Conservation (phyloP, 2,888 invertebrate species). For the Plutella xylostella region DNA sequence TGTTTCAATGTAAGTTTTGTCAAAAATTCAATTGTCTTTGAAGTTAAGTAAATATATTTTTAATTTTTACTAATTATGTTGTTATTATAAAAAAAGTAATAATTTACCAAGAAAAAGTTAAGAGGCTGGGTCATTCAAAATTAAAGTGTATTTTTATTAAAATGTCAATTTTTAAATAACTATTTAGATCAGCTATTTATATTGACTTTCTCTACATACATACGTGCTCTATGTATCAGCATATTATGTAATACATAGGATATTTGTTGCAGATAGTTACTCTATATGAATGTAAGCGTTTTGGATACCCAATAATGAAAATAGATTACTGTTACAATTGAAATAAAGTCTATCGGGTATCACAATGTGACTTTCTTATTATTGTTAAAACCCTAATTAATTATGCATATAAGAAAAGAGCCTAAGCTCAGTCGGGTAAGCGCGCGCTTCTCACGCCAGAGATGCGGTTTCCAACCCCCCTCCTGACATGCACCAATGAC, state of each 20-base stretch:
- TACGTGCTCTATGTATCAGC: slow-evolving; percentile 35
- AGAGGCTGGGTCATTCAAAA: slow-evolving; percentile 35
- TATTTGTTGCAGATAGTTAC: slow-evolving; percentile 28
- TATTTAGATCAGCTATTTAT: slow-evolving; percentile 18
- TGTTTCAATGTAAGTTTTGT: too few species aligned
- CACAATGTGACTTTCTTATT: slow-evolving; percentile 25
- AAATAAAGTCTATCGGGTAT: slow-evolving; percentile 49
- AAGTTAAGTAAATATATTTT: neutral
- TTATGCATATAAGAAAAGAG: too few species aligned
- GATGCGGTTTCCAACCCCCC: too few species aligned
- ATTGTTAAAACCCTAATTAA: too few species aligned
- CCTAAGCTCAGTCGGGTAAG: too few species aligned
- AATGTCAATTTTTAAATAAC: slow-evolving; percentile 13
- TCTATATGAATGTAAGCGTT: slow-evolving; percentile 36
- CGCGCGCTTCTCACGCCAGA: too few species aligned
- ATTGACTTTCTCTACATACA: slow-evolving; percentile 53
- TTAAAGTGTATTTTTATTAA: slow-evolving; percentile 35
- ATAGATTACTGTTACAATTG: slow-evolving; percentile 50
- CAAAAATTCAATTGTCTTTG: slow-evolving; percentile 31
- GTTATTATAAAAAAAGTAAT: neutral
- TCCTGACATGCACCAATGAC: slow-evolving; percentile 9
- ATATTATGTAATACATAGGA: slow-evolving; percentile 39
- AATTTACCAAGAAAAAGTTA: too few species aligned
- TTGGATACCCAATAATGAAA: slow-evolving; percentile 42
- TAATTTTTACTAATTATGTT: neutral